A percentile compares a stretch with the other conserved stretches of the same genome.
phyloP scores from a whole-genome alignment of 2,888 invertebrate species.

The Ornithoptera priamus region DNA sequence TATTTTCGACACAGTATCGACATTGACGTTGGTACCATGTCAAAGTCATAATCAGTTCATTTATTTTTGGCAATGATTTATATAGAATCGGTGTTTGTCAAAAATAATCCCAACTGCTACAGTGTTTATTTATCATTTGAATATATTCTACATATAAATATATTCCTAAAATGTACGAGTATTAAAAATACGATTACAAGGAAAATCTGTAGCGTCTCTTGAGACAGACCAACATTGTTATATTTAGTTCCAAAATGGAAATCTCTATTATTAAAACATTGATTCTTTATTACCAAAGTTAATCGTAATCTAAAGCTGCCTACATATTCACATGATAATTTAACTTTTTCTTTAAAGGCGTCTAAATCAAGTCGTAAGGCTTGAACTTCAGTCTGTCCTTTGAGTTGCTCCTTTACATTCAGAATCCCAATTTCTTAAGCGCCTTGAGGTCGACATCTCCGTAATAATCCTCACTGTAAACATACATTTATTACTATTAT shows the following conservation, averaged over 20 bases:
- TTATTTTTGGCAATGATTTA: conserved; percentile 61
- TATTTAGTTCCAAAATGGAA: neutral
- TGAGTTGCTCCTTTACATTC: conserved; percentile 76
- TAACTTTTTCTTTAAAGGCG: conserved; percentile 44
- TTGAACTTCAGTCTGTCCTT: conserved; percentile 74
- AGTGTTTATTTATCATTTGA: conserved; percentile 1
- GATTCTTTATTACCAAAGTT: neutral
- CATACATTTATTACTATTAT: conserved; percentile 29
- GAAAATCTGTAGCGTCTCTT: conserved; percentile 55
- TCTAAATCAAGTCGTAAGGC: conserved; percentile 61
- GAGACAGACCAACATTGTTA: conserved; percentile 48
- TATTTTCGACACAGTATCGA: conserved; percentile 66
- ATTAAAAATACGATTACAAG: conserved; percentile 8
- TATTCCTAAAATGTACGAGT: neutral
- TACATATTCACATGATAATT: conserved; percentile 22
- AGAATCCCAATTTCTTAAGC: conserved; percentile 89
- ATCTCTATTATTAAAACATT: neutral
- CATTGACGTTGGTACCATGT: conserved; percentile 56
- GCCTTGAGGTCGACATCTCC: conserved; percentile 94
- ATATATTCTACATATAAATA: conserved; percentile 1
- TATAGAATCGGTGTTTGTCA: conserved; percentile 39
- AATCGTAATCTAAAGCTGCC: neutral
- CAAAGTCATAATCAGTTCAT: conserved; percentile 54
- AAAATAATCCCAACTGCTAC: conserved; percentile 28
- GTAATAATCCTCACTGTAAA: conserved; percentile 93